phyloP scores from a whole-genome alignment of 2,797 vertebrate genomes.

The Sternarchorhynchus goeldii region DNA sequence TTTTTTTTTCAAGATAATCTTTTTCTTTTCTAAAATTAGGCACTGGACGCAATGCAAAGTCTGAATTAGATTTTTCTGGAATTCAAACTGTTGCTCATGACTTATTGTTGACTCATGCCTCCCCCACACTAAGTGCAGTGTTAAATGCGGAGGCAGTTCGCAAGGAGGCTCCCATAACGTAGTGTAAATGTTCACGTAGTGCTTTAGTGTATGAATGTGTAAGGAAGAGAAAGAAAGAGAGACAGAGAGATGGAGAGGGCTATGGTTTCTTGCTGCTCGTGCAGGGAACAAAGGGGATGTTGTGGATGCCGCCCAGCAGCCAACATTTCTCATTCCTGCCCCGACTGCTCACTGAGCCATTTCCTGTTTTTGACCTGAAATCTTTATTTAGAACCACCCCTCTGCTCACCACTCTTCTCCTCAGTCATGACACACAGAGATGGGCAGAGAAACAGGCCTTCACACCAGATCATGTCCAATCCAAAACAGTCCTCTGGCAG shows the following conservation, averaged over 20 bases:
- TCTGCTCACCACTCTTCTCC: slow-evolving; percentile 72
- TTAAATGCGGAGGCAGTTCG: slow-evolving; percentile 33
- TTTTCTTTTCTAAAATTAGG: slow-evolving; percentile 44
- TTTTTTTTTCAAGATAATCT: slow-evolving; percentile 8
- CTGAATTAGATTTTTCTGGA: slow-evolving; percentile 47
- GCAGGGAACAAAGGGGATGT: slow-evolving; percentile 80
- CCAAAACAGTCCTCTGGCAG: slow-evolving; percentile 37
- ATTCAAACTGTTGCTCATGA: slow-evolving; percentile 53
- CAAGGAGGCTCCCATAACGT: slow-evolving; percentile 39
- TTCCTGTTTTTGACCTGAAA: slow-evolving; percentile 99
- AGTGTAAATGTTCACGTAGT: slow-evolving; percentile 40
- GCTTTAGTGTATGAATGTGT: slow-evolving; percentile 34
- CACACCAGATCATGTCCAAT: slow-evolving; percentile 40
- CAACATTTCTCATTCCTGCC: slow-evolving; percentile 90
- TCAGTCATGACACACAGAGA: slow-evolving; percentile 70
- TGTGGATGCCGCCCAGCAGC: slow-evolving; percentile 79
- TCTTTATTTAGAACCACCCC: slow-evolving; percentile 99
- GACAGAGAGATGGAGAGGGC: slow-evolving; percentile 38
- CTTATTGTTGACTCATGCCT: slow-evolving; percentile 49
- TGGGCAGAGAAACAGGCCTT: slow-evolving; percentile 62
- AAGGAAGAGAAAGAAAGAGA: slow-evolving; percentile 29
- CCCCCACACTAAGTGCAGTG: slow-evolving; percentile 48
- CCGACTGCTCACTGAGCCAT: slow-evolving; percentile 96
- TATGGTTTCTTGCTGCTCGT: slow-evolving; percentile 47
- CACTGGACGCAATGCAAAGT: slow-evolving; percentile 21